Evolutionary conservation across 2,113 vertebrate genomes (phyloP).

Genomic region (Bubalus kerabau): DNA sequence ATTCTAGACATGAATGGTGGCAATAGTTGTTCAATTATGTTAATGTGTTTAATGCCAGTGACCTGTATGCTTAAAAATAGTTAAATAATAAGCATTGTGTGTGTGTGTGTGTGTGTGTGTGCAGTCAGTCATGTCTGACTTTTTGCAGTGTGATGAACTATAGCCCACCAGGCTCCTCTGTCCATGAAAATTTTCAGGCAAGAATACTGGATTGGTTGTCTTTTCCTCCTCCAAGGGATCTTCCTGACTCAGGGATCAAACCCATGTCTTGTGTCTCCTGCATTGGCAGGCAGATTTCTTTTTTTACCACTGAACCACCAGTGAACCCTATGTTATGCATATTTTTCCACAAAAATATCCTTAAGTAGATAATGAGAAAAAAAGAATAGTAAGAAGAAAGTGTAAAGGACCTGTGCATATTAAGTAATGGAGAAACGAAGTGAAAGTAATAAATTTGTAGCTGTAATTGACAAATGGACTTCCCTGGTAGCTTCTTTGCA

Average conservation of each 20-base stretch:
- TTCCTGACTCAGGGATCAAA: not conserved
- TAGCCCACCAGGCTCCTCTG: not conserved
- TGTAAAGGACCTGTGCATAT: not conserved
- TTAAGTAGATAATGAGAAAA: not conserved
- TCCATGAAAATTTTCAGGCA: not conserved
- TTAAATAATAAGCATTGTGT: not conserved
- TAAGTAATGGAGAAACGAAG: not conserved
- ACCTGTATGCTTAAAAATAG: not conserved
- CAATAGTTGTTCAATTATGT: not conserved
- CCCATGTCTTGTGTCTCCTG: not conserved
- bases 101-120: too few species aligned
- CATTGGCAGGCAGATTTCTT: not conserved
- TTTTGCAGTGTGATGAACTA: not conserved
- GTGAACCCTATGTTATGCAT: not conserved
- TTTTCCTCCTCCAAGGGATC: not conserved
- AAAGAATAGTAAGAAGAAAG: not conserved
- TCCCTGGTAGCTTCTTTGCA: not conserved
- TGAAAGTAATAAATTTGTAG: not conserved
- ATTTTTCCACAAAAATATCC: not conserved
- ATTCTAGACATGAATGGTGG: not conserved
- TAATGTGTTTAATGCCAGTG: not conserved
- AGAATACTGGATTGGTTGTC: not conserved
- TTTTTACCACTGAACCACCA: not conserved
- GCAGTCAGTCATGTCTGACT: not conserved
- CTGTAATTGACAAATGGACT: not conserved